A percentile compares a stretch with the other conserved stretches of the same genome.
Conservation (phyloP, 2,888 invertebrate genomes). For the Trichopria drosophilae region DNA sequence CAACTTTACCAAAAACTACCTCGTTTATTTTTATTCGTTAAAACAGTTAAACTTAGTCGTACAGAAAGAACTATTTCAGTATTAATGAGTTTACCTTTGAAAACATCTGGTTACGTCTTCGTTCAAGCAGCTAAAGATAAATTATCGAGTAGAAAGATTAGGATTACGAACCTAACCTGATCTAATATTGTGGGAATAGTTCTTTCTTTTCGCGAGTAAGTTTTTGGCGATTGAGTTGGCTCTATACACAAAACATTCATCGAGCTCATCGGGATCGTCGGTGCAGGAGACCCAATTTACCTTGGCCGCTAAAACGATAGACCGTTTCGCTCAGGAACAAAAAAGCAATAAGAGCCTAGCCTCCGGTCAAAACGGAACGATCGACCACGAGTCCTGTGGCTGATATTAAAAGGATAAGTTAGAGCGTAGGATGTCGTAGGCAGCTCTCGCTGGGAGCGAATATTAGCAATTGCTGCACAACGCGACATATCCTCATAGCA, state of each 20-base stretch:
- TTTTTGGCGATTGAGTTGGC: no score
- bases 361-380: conserved; percentile 41
- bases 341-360: conserved; percentile 40
- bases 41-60: no score
- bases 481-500: conserved; percentile 54
- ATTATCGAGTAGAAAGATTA: no score
- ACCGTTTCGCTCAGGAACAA: conserved; percentile 36
- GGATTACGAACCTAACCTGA: no score
- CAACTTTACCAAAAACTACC: no score
- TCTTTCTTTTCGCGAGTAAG: no score
- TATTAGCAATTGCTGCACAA: conserved; percentile 45
- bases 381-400: conserved; percentile 49
- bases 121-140: no score
- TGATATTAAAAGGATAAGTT: conserved; percentile 45
- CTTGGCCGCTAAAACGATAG: conserved; percentile 46
- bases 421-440: conserved; percentile 44
- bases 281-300: conserved; percentile 42
- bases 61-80: no score
- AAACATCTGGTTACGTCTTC: not conserved
- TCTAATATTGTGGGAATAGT: no score
- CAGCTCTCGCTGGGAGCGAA: conserved; percentile 42
- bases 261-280: conserved; percentile 36
- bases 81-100: not conserved
- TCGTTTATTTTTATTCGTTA: no score
- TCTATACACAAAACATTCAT: conserved; percentile 42